Evolutionary conservation across 2,888 invertebrate species (phyloP), one percentile per base, ranked within the genome.

Genomic region (Rotaria socialis): DNA sequence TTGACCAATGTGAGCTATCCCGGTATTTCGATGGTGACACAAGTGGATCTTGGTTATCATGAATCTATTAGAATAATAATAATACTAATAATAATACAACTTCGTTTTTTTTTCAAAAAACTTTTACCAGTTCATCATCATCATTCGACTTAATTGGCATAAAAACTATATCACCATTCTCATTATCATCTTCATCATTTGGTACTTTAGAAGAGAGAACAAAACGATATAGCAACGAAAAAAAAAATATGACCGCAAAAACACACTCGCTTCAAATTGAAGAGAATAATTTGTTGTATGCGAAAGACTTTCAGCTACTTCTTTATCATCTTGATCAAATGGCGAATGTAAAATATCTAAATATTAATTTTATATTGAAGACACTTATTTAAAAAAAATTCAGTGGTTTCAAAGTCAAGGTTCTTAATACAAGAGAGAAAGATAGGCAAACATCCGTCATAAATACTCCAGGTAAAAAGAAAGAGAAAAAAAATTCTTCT

Each of bases 291-390:
- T 43, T 22, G 80, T 43, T 47, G 80, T 24, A 80, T 47, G 22
- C 35, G 80, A 24, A 24, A 80, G 47, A 80, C 80, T 80, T 24
- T 80, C 80, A 47, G 80, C 80, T 14, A 80, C 80, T 47, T 80
- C 80, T 47, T 80, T 80, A 47, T 80, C 80, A 80, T 41, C 47
- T 80, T 41, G n/a, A 80, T 80, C 80, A 14, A 41, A 80, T 80
- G 80, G 80, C n/a, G 47, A 47, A 24, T 43, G 43, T 11, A n/a
- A 47, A 41, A 43, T 47, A 47, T 41, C 80, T 80, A 47, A 80
- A 47, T 22, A 41, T 60, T 27, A 8, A n/a, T 58, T 52, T 52
- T 11, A 52, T 7, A 55, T 55, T 55, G 22, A 22, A 22, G 22
- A 55, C 22, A 55, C 16, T 11, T 52, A 52, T 16, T 11, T 4